phyloP scores from a whole-genome alignment of 2,113 vertebrate species.

The Ammodytes marinus region DNA sequence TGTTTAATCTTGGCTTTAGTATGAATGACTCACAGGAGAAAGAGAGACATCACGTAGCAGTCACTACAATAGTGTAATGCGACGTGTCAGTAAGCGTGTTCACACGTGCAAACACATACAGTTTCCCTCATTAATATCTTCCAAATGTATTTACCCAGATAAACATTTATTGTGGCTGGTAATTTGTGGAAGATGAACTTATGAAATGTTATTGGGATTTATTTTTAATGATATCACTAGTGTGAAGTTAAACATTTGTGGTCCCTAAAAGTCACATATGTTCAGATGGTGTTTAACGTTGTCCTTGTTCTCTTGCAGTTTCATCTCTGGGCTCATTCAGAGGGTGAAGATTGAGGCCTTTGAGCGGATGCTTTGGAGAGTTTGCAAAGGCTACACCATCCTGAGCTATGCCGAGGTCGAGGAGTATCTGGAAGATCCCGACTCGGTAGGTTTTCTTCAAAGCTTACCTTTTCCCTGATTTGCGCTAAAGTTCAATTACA shows the following conservation, averaged over 20 bases:
- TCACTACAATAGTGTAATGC: neutral
- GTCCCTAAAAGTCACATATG: neutral
- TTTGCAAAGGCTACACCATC: conserved; percentile 96
- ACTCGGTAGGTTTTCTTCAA: conserved; percentile 86
- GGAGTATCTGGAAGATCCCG: conserved; percentile 89
- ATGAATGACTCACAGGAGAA: too few relatives aligned
- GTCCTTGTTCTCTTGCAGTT: conserved; percentile 67
- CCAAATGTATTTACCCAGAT: neutral
- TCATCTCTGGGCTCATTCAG: conserved; percentile 94
- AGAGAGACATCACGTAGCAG: neutral
- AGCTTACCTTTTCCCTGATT: neutral
- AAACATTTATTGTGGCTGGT: neutral
- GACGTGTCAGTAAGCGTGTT: neutral
- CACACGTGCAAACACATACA: neutral
- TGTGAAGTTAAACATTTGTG: neutral
- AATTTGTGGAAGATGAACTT: neutral
- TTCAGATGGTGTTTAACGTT: conserved; percentile 2
- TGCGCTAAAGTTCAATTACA: neutral
- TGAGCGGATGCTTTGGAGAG: conserved; percentile 97
- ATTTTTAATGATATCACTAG: neutral
- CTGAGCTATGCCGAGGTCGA: conserved; percentile 93
- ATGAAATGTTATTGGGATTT: neutral
- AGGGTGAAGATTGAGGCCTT: conserved; percentile 93
- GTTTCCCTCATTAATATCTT: neutral
- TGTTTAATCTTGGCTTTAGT: too few relatives aligned